phyloP scores from a whole-genome alignment of 2,888 invertebrate genomes.

The Diabrotica balteata region DNA sequence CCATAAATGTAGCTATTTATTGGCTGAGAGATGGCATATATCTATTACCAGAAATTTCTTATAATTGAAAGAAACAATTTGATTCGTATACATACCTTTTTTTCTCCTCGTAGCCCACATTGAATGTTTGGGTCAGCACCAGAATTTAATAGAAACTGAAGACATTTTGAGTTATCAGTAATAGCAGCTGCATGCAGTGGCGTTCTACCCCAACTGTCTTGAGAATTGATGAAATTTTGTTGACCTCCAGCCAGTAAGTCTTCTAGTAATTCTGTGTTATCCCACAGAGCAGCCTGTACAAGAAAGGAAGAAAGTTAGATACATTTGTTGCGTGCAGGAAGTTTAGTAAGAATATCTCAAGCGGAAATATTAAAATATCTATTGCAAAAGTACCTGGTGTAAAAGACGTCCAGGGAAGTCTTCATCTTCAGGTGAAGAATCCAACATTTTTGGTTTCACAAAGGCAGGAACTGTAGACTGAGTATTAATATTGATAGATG shows the following conservation, averaged over 20 bases:
- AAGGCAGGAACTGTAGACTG: not conserved
- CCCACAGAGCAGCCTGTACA: constrained; percentile 81
- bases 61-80: not conserved
- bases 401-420: constrained; percentile 79
- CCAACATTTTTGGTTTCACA: constrained; percentile 58
- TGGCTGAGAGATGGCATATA: no score
- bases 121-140: constrained; percentile 75
- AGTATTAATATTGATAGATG: not conserved
- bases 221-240: constrained; percentile 69
- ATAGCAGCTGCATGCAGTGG: constrained; percentile 85
- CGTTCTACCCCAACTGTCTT: constrained; percentile 77
- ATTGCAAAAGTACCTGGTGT: constrained; percentile 68
- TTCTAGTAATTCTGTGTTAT: constrained; percentile 83
- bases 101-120: constrained; percentile 73
- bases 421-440: constrained; percentile 81
- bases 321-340: no score
- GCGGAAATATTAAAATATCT: not conserved
- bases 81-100: constrained; percentile 59
- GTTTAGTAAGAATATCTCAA: not conserved
- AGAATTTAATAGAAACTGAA: constrained; percentile 73
- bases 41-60: no score
- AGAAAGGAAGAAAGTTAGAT: constrained; percentile 1
- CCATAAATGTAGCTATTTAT: no score
- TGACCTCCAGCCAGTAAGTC: constrained; percentile 78
- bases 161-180: constrained; percentile 77